Percentiles rank a stretch among this genome's conserved stretches.
Conservation (phyloP, 2,113 vertebrate genomes). For the Sciurus niger region DNA sequence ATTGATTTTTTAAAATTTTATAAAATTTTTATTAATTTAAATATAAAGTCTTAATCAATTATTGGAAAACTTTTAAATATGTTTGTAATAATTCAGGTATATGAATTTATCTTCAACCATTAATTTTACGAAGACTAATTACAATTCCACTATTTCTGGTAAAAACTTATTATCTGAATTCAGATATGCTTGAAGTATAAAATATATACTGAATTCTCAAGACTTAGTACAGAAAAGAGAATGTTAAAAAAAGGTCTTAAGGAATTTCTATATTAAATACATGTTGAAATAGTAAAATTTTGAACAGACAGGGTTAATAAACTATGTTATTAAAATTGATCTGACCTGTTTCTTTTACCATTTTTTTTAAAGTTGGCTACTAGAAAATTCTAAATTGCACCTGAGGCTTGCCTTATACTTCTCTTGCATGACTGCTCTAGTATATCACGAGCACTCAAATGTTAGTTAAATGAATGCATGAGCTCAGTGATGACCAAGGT, state of each 20-base stretch:
- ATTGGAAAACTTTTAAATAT: background rate
- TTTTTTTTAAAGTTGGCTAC: background rate
- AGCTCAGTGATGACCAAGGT: background rate
- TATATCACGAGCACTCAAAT: background rate
- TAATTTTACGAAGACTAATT: background rate
- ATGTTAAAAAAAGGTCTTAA: background rate
- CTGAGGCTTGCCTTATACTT: background rate
- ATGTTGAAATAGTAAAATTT: background rate
- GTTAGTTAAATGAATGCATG: background rate
- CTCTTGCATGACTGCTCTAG: background rate
- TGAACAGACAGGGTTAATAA: background rate
- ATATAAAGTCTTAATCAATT: constrained; percentile 29
- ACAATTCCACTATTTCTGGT: background rate
- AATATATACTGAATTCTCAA: background rate
- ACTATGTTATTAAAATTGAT: background rate
- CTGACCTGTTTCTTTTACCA: background rate
- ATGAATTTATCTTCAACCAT: background rate
- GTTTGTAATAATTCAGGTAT: background rate
- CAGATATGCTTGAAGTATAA: background rate
- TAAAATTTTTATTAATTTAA: background rate
- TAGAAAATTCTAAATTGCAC: background rate
- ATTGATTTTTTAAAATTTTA: background rate
- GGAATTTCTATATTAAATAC: background rate
- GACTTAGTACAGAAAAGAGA: background rate
- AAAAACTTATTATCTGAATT: background rate